Evolutionary conservation across 2,888 invertebrate genomes (phyloP).

Genomic region (Euplagia quadripunctaria): DNA sequence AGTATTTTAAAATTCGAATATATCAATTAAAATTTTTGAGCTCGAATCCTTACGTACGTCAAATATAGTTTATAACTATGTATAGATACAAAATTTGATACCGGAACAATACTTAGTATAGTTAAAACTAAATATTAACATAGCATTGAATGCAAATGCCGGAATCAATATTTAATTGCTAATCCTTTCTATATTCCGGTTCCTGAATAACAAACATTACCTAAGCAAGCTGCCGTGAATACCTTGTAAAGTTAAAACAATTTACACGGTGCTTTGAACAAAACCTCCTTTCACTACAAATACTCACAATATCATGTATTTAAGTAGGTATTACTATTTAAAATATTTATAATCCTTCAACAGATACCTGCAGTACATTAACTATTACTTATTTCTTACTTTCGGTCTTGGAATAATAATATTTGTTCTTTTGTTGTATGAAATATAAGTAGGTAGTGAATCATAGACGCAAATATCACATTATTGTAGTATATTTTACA

Average conservation of each 20-base stretch:
- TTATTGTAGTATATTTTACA: no score
- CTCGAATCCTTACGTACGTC: no score
- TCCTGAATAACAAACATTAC: conserved; percentile 39
- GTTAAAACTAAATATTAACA: neutral
- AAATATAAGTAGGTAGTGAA: neutral
- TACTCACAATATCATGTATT: conserved; percentile 8
- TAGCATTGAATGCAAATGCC: neutral
- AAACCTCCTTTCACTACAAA: conserved; percentile 39
- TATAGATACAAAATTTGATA: no score
- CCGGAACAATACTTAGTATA: no score
- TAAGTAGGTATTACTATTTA: neutral
- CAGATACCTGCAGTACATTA: neutral
- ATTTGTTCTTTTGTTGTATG: neutral
- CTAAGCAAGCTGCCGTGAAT: conserved; percentile 11
- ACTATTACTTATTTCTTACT: neutral
- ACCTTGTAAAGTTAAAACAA: conserved; percentile 23
- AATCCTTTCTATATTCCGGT: conserved; percentile 25
- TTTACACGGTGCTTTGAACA: conserved; percentile 26
- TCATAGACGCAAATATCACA: no score
- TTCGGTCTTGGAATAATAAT: neutral
- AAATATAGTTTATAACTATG: no score
- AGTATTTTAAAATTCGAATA: no score
- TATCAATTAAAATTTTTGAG: no score
- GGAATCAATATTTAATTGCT: neutral
- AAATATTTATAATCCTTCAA: neutral